Evolutionary conservation across 2,113 vertebrate species (phyloP), one percentile per base, ranked within the genome.

Genomic region (Mugil cephalus): DNA sequence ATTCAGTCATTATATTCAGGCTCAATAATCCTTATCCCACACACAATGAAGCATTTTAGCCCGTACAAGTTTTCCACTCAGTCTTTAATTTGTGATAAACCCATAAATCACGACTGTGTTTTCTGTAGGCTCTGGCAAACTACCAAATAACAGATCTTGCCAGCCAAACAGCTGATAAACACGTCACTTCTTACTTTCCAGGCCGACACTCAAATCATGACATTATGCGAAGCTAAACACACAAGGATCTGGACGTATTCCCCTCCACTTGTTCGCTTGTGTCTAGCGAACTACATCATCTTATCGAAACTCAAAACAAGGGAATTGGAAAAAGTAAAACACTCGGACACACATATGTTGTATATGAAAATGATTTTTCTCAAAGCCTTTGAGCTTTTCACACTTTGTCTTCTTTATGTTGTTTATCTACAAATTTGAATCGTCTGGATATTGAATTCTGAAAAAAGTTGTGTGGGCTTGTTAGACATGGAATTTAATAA

Each of bases 281-380:
- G 63, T 74, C 38, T 66, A 48, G 15, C 53, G 30, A 54, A 64
- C 4, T 38, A 50, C 59, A 40, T 76, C 35, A 81, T 40, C 64
- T 68, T 34, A 77, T 69, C 42, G 15, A 61, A 76, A 77, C 69
- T 75, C 54, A 72, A 77, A 87, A 77, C 58, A 82, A 52, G 5
- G 38, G 24, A 84, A 75, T 60, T 34, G 13, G 54, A 51, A 36
- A 15, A 59, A 66, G 35, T 40, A 68, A 74, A 87, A 68, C 60
- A 62, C 18, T 45, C 4, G 11, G 55, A 38, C 18, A n/a, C 39
- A 55, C 58, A 76, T 21, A 40, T 79, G 54, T 56, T 59, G 34
- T 56, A 2, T 65, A 46, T 74, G 18, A 67, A 75, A 72, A 52
- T 34, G 9, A 38, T 80, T 66, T 59, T 69, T 48, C n/a, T 69